Base-by-base conservation (phyloP, 2,888 invertebrate genomes). In the Cheiracanthium punctorium region DNA sequence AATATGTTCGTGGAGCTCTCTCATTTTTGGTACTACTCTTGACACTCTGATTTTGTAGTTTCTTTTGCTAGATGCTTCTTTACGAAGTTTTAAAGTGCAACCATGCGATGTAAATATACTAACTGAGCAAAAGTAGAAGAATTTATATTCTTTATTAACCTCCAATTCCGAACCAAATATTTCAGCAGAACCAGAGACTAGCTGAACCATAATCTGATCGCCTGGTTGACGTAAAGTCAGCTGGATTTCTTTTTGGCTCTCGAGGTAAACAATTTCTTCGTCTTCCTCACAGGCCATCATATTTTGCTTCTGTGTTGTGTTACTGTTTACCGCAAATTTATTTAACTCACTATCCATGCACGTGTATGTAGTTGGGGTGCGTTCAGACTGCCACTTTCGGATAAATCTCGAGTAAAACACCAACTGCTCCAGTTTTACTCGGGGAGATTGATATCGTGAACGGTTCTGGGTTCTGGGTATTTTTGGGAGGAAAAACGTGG, bases 81-180 rank as follows among this genome's bases (percentile, higher is more conserved):
- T 58, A 24, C 7, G 8, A 24, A 92, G 91, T 89, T 96, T 96
- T 0, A 99, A 92, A 0, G 94, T 94, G 91, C 98, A 98, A 0
- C 98, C 98, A 91, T 98, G 97, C 95, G 97, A 99, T 0, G 98
- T 97, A 91, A 96, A 99, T 24, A 99, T 95, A 0, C 98, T 98
- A 14, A 98, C 95, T 93, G 99, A 98, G 0, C 98, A 96, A 0
- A 98, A 97, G 2, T 96, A 94, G 7, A 94, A 94, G 91, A 98
- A 98, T 90, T 95, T 95, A 92, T 98, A 98, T 0, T 95, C 94
- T 92, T 97, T 98, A 75, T 96, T 96, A 92, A 96, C 96, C 0
- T 97, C 96, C 86, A 99, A 91, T 92, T 99, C 98, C 0, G 98
- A 97, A 0, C 99, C 99, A 93, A 98, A 99, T 70, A 99, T 94